phyloP scores from a whole-genome alignment of 1,140 invertebrate species.

The Grapholita molesta region DNA sequence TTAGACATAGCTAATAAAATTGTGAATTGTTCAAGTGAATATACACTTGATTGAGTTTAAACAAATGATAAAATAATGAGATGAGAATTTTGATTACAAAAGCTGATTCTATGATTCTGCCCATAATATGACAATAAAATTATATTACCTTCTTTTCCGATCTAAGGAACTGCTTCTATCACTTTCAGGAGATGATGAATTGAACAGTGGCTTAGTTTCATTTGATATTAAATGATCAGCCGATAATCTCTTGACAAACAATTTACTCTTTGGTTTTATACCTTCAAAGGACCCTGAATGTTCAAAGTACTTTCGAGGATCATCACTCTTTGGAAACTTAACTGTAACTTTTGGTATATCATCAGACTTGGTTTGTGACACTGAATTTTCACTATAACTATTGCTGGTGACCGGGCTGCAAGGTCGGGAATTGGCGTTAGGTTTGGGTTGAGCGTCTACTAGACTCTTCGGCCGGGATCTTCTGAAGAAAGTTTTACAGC shows the following conservation, averaged over 20 bases:
- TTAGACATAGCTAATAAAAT: too few relatives aligned
- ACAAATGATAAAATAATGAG: too few relatives aligned
- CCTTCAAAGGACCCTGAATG: conserved; percentile 72
- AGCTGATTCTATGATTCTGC: neutral
- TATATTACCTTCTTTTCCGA: conserved; percentile 61
- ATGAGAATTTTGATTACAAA: too few relatives aligned
- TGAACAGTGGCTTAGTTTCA: conserved; percentile 61
- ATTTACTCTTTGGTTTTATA: conserved; percentile 65
- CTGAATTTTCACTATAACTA: conserved; percentile 58
- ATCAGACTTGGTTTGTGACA: conserved; percentile 60
- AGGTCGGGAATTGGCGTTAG: conserved; percentile 48
- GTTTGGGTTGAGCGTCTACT: conserved; percentile 54
- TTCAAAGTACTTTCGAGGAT: conserved; percentile 62
- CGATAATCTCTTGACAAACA: conserved; percentile 70
- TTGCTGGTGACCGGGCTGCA: conserved; percentile 60
- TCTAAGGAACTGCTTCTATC: conserved; percentile 70
- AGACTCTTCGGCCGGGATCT: conserved; percentile 65
- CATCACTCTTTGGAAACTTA: conserved; percentile 63
- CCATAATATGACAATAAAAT: neutral
- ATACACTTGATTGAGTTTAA: too few relatives aligned
- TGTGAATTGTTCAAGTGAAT: too few relatives aligned
- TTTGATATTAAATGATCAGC: conserved; percentile 70
- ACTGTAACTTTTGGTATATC: conserved; percentile 65
- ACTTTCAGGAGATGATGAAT: conserved; percentile 68
- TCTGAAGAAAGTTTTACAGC: conserved; percentile 66